Evolutionary conservation across 2,888 invertebrate genomes (phyloP), one percentile per base, ranked within the genome.

Genomic region (Esperia sulphurella): DNA sequence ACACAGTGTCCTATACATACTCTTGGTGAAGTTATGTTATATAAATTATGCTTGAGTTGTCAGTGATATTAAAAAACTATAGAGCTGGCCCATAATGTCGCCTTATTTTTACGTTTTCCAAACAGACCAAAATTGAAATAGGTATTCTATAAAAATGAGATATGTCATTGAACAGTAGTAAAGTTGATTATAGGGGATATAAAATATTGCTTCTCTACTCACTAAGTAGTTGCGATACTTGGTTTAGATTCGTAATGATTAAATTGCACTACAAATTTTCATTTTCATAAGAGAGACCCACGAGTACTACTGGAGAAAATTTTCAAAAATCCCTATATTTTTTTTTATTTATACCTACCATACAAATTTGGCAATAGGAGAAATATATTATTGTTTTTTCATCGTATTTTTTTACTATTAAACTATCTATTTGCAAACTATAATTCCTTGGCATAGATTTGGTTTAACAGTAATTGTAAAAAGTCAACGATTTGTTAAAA

Each of bases 311-410:
- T 60, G 79, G 76, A 81, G 83, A 81, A 71, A 68, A 70, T 75
- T 74, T 78, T 75, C 73, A 72, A 84, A 84, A 82, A 77, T 71
- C 61, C 62, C 79, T 82, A 81, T 76, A 38, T 8, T 73, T 62
- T 68, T 65, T 74, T 73, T 69, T n/a, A n/a, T 21, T 35, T n/a
- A 72, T 64, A 66, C 59, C 79, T 87, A 87, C 78, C 68, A 71
- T 82, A 83, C 71, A 82, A 84, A 79, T 81, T 82, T 83, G 85
- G 82, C 80, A 80, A 78, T 82, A 81, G 78, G 45, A 75, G 78
- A 80, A 75, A 76, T 75, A 63, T 75, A 80, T 83, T 78, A 77
- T 78, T 75, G 74, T 75, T 75, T 75, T 71, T 68, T 61, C 63
- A 66, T 31, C 70, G 63, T 74, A 72, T 64, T 77, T 63, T 65